A percentile compares a stretch with the other conserved stretches of the same genome.
phyloP scores from a whole-genome alignment of 2,888 invertebrate genomes.

The Latheticus oryzae region DNA sequence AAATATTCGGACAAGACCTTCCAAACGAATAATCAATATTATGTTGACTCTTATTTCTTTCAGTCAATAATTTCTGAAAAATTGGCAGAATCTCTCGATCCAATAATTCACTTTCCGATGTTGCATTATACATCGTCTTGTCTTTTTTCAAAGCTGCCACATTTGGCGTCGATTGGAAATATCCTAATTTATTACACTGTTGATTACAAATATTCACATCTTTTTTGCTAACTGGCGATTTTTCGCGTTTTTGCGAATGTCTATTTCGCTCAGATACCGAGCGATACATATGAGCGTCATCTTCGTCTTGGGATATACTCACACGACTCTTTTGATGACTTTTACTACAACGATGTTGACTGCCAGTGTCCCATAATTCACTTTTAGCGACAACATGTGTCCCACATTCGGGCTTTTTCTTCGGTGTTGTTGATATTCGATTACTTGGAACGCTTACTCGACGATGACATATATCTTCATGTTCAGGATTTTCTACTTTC shows the following conservation, averaged over 20 bases:
- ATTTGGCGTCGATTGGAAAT: constrained; percentile 73
- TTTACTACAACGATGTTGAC: constrained; percentile 62
- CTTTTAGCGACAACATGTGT: constrained; percentile 65
- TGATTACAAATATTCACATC: constrained; percentile 60
- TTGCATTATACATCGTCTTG: constrained; percentile 74
- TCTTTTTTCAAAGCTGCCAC: constrained; percentile 66
- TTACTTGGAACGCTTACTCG: constrained; percentile 59
- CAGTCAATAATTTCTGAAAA: constrained; percentile 90
- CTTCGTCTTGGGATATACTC: constrained; percentile 60
- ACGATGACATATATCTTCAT: constrained; percentile 53
- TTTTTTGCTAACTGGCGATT: constrained; percentile 55
- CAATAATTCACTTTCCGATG: constrained; percentile 85
- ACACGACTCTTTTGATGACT: constrained; percentile 60
- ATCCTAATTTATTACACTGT: constrained; percentile 65
- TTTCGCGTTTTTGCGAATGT: constrained; percentile 59
- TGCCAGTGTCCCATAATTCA: constrained; percentile 66
- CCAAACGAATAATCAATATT: constrained; percentile 79
- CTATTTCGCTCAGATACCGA: constrained; percentile 63
- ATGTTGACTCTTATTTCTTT: constrained; percentile 77
- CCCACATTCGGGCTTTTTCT: constrained; percentile 66
- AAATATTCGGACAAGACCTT: constrained; percentile 93
- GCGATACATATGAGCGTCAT: constrained; percentile 61
- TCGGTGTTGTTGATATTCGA: constrained; percentile 61
- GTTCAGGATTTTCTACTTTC: constrained; percentile 54
- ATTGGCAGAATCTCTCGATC: constrained; percentile 89